phyloP scores from a whole-genome alignment of 2,797 vertebrate genomes.

The Cyclura pinguis region DNA sequence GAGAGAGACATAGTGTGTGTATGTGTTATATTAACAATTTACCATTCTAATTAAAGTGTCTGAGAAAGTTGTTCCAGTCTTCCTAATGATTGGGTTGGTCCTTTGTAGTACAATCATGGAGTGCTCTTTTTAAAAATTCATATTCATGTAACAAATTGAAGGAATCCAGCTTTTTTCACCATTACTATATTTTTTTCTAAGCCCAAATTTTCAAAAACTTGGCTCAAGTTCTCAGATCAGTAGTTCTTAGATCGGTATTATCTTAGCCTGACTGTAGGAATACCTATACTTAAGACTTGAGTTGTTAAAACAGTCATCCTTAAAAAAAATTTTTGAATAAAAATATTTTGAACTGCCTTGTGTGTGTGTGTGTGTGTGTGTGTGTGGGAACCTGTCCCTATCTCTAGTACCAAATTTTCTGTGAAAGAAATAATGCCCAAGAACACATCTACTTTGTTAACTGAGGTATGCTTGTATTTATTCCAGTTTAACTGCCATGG shows the following conservation, averaged over 20 bases:
- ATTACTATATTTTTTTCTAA: neutral
- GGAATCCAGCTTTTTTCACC: neutral
- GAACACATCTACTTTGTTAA: too few relatives aligned
- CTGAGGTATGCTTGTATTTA: too few relatives aligned
- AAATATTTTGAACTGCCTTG: too few relatives aligned
- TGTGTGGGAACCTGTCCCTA: too few relatives aligned
- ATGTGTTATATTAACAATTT: neutral
- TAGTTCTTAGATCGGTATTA: neutral
- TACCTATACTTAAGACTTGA: neutral
- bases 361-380: too few relatives aligned
- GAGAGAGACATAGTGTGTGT: neutral
- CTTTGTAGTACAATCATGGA: too few relatives aligned
- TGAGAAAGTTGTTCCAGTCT: neutral
- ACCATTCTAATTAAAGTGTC: neutral
- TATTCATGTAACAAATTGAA: neutral
- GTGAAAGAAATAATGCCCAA: too few relatives aligned
- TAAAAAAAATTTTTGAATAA: too few relatives aligned
- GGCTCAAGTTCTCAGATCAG: neutral
- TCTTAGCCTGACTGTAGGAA: too few relatives aligned
- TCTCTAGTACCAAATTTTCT: too few relatives aligned
- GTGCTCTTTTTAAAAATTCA: neutral
- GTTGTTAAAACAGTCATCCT: neutral
- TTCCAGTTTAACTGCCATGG: too few relatives aligned
- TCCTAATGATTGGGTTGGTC: too few relatives aligned
- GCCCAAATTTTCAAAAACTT: neutral